A percentile compares a stretch with the other conserved stretches of the same genome.
phyloP scores from a whole-genome alignment of 2,797 vertebrate genomes.

The Halcyon chelicuti region DNA sequence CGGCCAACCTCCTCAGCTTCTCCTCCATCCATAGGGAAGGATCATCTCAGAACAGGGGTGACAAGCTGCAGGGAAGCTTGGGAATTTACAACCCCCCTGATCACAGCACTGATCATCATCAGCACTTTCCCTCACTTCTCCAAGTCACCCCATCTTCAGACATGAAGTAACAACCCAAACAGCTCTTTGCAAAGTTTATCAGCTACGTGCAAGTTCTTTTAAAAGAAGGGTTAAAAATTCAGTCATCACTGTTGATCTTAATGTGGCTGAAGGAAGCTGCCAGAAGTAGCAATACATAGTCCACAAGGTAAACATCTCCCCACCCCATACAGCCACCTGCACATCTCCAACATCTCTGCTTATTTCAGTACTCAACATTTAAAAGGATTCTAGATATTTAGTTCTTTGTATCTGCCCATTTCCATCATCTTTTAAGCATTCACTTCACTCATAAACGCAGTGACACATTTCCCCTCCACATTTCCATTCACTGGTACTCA shows the following conservation, averaged over 20 bases:
- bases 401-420: conserved; percentile 29
- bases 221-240: neutral
- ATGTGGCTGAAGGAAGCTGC: neutral
- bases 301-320: neutral
- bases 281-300: neutral
- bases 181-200: neutral
- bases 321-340: neutral
- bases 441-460: neutral
- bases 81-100: neutral
- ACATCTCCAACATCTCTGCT: neutral
- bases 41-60: neutral
- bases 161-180: fast-evolving
- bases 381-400: neutral
- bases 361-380: conserved; percentile 24
- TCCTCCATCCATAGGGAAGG: neutral
- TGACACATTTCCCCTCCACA: neutral
- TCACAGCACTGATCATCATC: neutral
- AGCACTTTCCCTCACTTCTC: neutral
- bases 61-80: neutral
- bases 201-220: neutral
- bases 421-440: conserved; percentile 13
- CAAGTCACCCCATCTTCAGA: neutral
- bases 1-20: neutral
- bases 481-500: neutral
- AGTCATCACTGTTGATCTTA: neutral